Evolutionary conservation across 2,888 invertebrate genomes (phyloP), one percentile per base, ranked within the genome.

Genomic region (Drosophila ochracea): DNA sequence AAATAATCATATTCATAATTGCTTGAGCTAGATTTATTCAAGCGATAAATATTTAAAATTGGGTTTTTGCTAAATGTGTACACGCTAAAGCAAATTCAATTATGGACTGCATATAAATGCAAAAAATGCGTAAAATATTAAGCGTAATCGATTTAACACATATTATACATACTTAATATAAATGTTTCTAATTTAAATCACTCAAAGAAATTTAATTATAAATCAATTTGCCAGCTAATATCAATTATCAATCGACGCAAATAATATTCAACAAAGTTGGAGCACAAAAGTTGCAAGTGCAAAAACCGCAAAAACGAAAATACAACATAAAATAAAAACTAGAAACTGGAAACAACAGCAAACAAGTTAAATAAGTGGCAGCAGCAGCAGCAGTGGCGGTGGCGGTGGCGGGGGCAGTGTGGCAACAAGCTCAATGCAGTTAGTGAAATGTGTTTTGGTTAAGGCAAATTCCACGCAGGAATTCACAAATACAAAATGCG

Each of bases 401-500:
- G 63, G 21, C 35, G 33, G 39, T 19, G 52, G 43, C 35, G 19
- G 50, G 54, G 33, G 25, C 59, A 47, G 58, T 58, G 47, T 49
- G 73, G 55, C 55, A 78, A 73, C 61, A 55, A 70, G 71, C 79
- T 84, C 85, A 77, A 85, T 85, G 85, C 85, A 88, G 85, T 88
- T 84, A 67, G 78, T 81, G 79, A 88, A 88, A 84, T 85, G 84
- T 85, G 84, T 85, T 80, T 78, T 75, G 75, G 88, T 73, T 87
- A 87, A 84, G 76, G 74, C 74, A 78, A 90, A 89, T 88, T 80
- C 82, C 82, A 62, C 61, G 66, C 76, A 70, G 84, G 84, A 84
- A 84, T 80, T 70, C 69, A 83, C 84, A 64, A 80, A 70, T 69
- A 74, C 85, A 85, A 85, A 89, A 85, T 85, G 85, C 83, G 88